Conservation (phyloP, 1,140 invertebrate species). For the Pogonus chalceus region DNA sequence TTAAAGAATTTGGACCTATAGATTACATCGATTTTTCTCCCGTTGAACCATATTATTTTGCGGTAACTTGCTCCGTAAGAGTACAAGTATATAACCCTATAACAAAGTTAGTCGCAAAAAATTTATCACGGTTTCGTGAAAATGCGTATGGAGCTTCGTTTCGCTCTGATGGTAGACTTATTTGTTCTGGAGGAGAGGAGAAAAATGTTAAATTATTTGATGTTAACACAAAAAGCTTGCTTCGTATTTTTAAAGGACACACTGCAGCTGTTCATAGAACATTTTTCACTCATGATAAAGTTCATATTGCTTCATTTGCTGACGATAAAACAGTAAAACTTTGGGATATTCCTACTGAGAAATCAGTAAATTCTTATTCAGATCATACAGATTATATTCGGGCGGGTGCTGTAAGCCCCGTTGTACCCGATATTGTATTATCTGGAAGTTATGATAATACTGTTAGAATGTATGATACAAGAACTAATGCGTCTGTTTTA, state of each 20-base stretch:
- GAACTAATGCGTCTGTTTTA: slow-evolving; percentile 58
- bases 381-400: slow-evolving; percentile 76
- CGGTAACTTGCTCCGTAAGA: slow-evolving; percentile 80
- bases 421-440: slow-evolving; percentile 63
- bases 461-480: slow-evolving; percentile 80
- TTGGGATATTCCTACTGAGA: slow-evolving; percentile 85
- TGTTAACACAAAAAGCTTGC: slow-evolving; percentile 62
- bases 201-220: slow-evolving; percentile 82
- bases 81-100: slow-evolving; percentile 88
- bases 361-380: slow-evolving; percentile 50
- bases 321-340: slow-evolving; percentile 84
- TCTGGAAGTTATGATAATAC: slow-evolving; percentile 91
- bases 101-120: slow-evolving; percentile 73
- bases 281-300: slow-evolving; percentile 68
- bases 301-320: slow-evolving; percentile 78
- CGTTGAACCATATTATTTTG: slow-evolving; percentile 76
- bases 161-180: slow-evolving; percentile 71
- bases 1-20: slow-evolving; percentile 87
- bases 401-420: slow-evolving; percentile 66
- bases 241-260: slow-evolving; percentile 63
- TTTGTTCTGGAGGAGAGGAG: slow-evolving; percentile 84
- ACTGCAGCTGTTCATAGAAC: slow-evolving; percentile 63
- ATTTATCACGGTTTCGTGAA: slow-evolving; percentile 77
- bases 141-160: slow-evolving; percentile 79
- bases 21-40: slow-evolving; percentile 87